phyloP scores from a whole-genome alignment of 1,140 invertebrate genomes.

The Drosophila pruinosa region DNA sequence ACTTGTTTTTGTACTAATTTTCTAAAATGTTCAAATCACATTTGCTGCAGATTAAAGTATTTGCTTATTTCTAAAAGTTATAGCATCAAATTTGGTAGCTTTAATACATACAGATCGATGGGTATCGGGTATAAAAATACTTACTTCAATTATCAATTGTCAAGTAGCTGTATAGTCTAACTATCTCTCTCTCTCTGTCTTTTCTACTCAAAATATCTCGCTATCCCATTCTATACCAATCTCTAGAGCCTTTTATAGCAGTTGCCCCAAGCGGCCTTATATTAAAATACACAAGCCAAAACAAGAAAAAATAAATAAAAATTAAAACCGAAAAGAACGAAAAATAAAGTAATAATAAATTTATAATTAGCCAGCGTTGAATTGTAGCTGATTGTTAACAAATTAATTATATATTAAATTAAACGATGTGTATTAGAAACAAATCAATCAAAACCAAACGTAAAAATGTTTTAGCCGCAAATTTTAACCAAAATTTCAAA shows the following conservation, averaged over 20 bases:
- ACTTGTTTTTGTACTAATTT: no score
- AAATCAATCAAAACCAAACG: conserved; percentile 40
- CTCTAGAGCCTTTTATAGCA: conserved; percentile 53
- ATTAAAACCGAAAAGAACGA: conserved; percentile 20
- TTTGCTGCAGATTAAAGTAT: no score
- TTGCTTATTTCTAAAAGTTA: no score
- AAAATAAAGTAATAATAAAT: conserved; percentile 25
- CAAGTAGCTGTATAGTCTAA: conserved; percentile 29
- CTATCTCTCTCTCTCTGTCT: conserved; percentile 13
- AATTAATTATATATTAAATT: conserved; percentile 42
- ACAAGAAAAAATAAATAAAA: conserved; percentile 6
- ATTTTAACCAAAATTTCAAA: conserved; percentile 37
- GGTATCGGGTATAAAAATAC: not conserved
- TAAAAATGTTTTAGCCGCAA: conserved; percentile 35
- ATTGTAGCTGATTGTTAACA: conserved; percentile 73
- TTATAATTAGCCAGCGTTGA: conserved; percentile 72
- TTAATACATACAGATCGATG: no score
- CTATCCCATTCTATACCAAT: not conserved
- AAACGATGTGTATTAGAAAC: conserved; percentile 4
- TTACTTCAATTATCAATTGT: conserved; percentile 40
- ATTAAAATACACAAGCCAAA: conserved; percentile 31
- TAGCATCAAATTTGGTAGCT: no score
- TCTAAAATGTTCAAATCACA: no score
- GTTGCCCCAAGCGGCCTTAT: conserved; percentile 75
- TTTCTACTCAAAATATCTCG: not conserved